Evolutionary conservation across 2,797 vertebrate species (phyloP), one percentile per base, ranked within the genome.

Genomic region (Odontamblyopus lacepedii): DNA sequence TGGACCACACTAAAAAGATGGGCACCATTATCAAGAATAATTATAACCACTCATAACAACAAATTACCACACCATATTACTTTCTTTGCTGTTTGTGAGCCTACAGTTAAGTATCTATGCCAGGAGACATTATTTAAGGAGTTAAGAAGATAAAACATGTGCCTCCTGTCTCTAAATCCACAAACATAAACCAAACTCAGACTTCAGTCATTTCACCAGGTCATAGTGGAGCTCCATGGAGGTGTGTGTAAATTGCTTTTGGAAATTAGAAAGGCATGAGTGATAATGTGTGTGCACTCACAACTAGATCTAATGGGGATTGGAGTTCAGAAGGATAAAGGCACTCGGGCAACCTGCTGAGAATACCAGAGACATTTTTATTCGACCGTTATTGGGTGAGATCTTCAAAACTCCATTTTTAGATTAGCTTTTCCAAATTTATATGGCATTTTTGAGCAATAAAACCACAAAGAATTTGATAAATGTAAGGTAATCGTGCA

Each of bases 271-370:
- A 38, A 13, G 64, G 68, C 48, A 50, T 6, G 60, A 41, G 59
- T 41, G 48, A 74, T 75, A 82, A 84, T 78, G 38, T 70, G 78
- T 81, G 23, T 61, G 82, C 44, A 72, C 13, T 48, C 26, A 59
- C 44, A 27, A 38, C 77, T 78, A 62, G 64, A 69, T 23, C 9
- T 77, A 70, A 75, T 76, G 11, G 65, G 76, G 79, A 67, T 5
- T 2, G 73, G 67, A 71, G 81, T 80, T 63, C 57, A 57, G 5
- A 12, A 67, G 35, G 72, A 13, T 70, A 32, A 61, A 29, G 2
- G 29, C 27, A 32, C 18, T 61, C 2, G 7, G 35, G 35, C 35
- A 38, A 9, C 35, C 35, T 38, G 35, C 35, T 38, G 35, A 38
- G 8, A 38, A 8, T 8, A 35, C 32, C 32, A 35, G 32, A 35